Percentiles rank a stretch among this genome's conserved stretches.
Conservation (phyloP, 2,888 invertebrate genomes). For the Onthophagus sagittarius region DNA sequence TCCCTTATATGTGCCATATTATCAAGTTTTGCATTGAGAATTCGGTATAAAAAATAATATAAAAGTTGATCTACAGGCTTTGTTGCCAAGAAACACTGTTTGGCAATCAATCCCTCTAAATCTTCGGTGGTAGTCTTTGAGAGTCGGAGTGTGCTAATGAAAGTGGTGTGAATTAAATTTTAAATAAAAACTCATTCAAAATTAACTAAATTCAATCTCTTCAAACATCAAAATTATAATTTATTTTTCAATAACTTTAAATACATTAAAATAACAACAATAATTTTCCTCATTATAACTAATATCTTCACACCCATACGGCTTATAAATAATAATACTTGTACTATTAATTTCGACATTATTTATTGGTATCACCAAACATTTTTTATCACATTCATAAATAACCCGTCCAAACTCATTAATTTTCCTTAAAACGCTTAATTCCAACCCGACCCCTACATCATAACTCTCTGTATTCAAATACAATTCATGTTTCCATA, state of each 20-base stretch:
- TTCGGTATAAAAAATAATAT: too few relatives aligned
- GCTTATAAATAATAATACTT: slow-evolving; percentile 35
- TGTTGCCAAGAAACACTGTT: too few relatives aligned
- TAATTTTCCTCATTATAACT: slow-evolving; percentile 19
- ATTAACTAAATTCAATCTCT: too few relatives aligned
- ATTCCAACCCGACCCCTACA: slow-evolving; percentile 26
- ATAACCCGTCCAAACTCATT: slow-evolving; percentile 36
- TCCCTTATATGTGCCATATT: too few relatives aligned
- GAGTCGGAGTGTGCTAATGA: too few relatives aligned
- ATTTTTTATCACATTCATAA: slow-evolving; percentile 31
- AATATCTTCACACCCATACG: slow-evolving; percentile 29
- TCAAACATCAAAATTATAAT: background rate
- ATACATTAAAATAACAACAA: slow-evolving; percentile 30
- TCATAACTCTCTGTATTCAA: slow-evolving; percentile 40
- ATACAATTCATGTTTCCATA: slow-evolving; percentile 57
- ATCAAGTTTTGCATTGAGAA: too few relatives aligned
- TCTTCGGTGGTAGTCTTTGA: too few relatives aligned
- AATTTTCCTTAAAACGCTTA: slow-evolving; percentile 31
- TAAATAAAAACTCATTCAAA: too few relatives aligned
- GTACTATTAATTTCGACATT: slow-evolving; percentile 25
- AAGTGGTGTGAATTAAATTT: too few relatives aligned
- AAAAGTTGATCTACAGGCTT: too few relatives aligned
- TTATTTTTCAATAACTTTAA: slow-evolving; percentile 21
- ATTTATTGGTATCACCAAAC: slow-evolving; percentile 34
- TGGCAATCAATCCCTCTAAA: too few relatives aligned